These are phyloP conservation scores for Lampropteryx suffumata DNA, from an alignment of 2,888 invertebrate genomes.

Conservation along the genomic window DNA sequence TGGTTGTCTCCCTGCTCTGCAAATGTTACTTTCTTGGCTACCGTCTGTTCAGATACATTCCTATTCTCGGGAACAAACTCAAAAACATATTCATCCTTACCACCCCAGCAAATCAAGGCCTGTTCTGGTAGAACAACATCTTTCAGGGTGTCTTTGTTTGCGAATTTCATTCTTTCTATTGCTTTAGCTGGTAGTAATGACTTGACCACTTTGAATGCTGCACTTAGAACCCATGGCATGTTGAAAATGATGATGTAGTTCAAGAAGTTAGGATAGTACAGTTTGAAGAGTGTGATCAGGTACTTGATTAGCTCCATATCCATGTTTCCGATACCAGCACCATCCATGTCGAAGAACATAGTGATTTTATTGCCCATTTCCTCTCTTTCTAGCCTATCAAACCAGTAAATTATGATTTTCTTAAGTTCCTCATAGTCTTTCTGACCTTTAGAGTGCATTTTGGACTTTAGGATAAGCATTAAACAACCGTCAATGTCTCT, in stretches of 20 bases:
- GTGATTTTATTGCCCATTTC: conserved; percentile 90
- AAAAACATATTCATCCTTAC: conserved; percentile 88
- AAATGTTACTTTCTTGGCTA: conserved; percentile 76
- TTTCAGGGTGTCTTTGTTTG: conserved; percentile 88
- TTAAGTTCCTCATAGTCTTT: conserved; percentile 90
- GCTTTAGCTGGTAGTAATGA: conserved; percentile 93
- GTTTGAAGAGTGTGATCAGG: conserved; percentile 92
- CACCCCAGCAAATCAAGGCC: conserved; percentile 91
- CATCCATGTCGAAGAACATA: conserved; percentile 95
- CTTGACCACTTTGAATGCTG: conserved; percentile 96
- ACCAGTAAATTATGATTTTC: conserved; percentile 92
- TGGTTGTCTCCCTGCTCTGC: conserved; percentile 63
- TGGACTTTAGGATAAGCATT: conserved; percentile 91
- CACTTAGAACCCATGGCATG: conserved; percentile 97
- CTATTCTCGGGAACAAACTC: conserved; percentile 86
- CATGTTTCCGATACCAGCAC: conserved; percentile 92
- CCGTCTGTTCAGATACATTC: conserved; percentile 58
- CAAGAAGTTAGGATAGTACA: conserved; percentile 93
- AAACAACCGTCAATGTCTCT: conserved; percentile 91
- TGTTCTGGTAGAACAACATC: conserved; percentile 89
- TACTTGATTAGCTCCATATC: conserved; percentile 96
- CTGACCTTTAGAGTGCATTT: conserved; percentile 90
- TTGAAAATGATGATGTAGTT: conserved; percentile 96
- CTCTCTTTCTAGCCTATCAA: conserved; percentile 90
- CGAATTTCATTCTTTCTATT: conserved; percentile 93